Evolutionary conservation across 1,140 invertebrate species (phyloP).

Genomic region (Hycleus cichorii): DNA sequence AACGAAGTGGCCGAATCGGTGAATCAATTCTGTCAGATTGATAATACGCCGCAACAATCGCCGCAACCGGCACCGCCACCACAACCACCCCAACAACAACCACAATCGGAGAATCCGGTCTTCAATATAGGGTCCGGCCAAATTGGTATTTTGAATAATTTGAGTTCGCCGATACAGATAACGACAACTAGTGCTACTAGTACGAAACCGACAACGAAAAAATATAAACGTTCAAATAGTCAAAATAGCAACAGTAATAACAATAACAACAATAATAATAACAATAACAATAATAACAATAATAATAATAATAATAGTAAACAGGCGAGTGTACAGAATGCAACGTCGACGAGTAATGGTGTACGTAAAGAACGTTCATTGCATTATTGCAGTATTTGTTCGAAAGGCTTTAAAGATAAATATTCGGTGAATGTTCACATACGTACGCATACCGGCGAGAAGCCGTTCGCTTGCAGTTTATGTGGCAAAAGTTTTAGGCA

Average conservation of each 20-base stretch:
- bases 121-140: constrained; percentile 45
- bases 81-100: neutral
- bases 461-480: constrained; percentile 80
- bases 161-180: constrained; percentile 34
- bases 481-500: constrained; percentile 90
- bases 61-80: too few relatives aligned
- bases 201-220: constrained; percentile 46
- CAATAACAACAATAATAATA: too few relatives aligned
- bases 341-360: constrained; percentile 48
- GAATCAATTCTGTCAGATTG: constrained; percentile 61
- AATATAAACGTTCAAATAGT: constrained; percentile 45
- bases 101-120: constrained; percentile 32
- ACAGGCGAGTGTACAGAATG: constrained; percentile 38
- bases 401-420: constrained; percentile 89
- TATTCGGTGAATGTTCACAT: constrained; percentile 91
- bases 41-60: constrained; percentile 40
- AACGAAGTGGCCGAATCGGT: constrained; percentile 64
- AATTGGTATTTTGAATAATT: constrained; percentile 38
- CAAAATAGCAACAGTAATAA: too few relatives aligned
- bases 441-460: constrained; percentile 83
- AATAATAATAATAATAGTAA: constrained; percentile 28
- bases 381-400: constrained; percentile 86
- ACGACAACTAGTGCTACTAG: constrained; percentile 45
- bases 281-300: constrained; percentile 3
- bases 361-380: constrained; percentile 74